Base-by-base conservation (phyloP, 2,888 invertebrate genomes). In the Rhimphoctona megacephalus region DNA sequence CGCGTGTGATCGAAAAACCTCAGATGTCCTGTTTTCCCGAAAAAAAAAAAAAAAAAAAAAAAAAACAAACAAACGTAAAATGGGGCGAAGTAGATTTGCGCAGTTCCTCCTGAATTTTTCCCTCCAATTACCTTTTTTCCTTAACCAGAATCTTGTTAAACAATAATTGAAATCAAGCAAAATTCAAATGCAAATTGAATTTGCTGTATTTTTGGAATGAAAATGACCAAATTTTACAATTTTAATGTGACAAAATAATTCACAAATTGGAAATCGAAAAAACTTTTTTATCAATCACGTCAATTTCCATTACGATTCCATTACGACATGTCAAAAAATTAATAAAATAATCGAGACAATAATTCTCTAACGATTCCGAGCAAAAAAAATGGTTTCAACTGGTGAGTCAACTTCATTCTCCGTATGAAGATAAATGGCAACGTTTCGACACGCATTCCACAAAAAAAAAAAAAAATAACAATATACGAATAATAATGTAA, bases 1-100 rank as follows among this genome's bases (percentile, higher is more conserved):
- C 57, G 79, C 52, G 61, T 79, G 64, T 49, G 33, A 57, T 52
- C 66, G 57, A 67, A n/a, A 33, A 67, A 73, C 39, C 57, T 49
- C 67, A 49, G 46, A 54, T 69, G 73, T 39, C 80, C 14, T 69
- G 14, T 11, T 3, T 30, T 30, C 1, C 6, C 43, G 11, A 2
- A n/a, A 36, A 6, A 17, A 64, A 19, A n/a, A 64, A 33, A 49
- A n/a, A 73, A 54, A 74, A 39, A 70, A n/a, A 61, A 61, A 25
- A 25, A 14, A 8, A 14, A 61, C 14, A 30, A 61, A n/a, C 19
- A 49, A 49, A 36, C n/a, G 25, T 5, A 57, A 79, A 54, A 74
- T 54, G 54, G 73, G 54, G 49, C 33, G 52, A 49, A 49, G 19
- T n/a, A n/a, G n/a, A 49, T 6, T 17, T 4, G 19, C 19, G 49